Base-by-base conservation (phyloP, 2,888 invertebrate species). In the Acanthopleura granulata region DNA sequence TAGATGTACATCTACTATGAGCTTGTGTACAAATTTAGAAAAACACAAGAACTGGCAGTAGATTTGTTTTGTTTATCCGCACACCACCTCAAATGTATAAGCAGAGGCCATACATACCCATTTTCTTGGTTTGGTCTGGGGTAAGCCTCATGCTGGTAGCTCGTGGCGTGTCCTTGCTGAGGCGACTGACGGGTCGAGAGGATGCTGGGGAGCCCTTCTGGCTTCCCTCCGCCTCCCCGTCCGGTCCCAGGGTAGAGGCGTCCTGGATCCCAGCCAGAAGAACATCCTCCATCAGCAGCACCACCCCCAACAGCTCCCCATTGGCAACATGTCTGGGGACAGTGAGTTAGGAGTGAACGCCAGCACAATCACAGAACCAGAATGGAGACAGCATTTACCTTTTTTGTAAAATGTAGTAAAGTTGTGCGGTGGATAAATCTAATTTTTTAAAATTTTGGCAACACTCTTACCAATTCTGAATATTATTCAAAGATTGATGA, bases 231-330 rank as follows among this genome's bases (percentile, higher is more conserved):
- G 77, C 78, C 12, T 81, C 81, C 14, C 73, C 79, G 14, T 77
- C 78, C 4, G 83, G 83, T n/a, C 80, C 79, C 15, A 84, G 76
- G 11, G 83, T 72, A 3, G 83, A 78, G 40, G 84, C 66, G 51
- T 88, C 88, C 77, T 84, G 83, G 73, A 79, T 78, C 27, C 89
- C 89, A 61, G 84, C 84, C 79, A 85, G 84, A 30, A 90, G 82
- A 0, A 90, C 88, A 75, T 90, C 90, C 76, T 90, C 90, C 88
- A 90, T 87, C 50, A 89, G 80, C 57, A 90, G 77, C 0, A 87
- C 86, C 29, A 90, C 88, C 3, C 90, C 89, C n/a, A 90, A 86
- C 49, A 90, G 87, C 77, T 89, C 89, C 0, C 90, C 90, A 78
- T 89, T 87, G 18, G 89, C 88, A n/a, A 89, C 88, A 80, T 88